These are phyloP conservation scores for Thecocarcelia acutangulata DNA, from an alignment of 2,888 invertebrate species.

Conservation along the genomic window DNA sequence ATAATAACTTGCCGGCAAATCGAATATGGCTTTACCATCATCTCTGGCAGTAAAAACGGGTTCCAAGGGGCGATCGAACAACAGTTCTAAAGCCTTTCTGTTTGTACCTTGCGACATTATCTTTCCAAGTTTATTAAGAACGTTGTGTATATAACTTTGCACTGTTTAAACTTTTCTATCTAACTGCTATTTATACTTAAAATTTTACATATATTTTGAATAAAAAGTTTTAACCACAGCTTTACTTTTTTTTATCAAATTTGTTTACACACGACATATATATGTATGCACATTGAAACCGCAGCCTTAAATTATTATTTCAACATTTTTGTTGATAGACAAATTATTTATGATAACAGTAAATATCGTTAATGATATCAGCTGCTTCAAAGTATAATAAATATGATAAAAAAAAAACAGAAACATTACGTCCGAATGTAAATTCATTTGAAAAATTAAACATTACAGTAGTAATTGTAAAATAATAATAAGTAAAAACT, in stretches of 20 bases:
- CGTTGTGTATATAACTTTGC: not conserved
- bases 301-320: not conserved
- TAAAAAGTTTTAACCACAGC: too few species aligned
- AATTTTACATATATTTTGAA: not conserved
- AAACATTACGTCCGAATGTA: too few species aligned
- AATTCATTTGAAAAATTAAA: too few species aligned
- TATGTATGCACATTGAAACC: constrained; percentile 5
- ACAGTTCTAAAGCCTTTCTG: constrained; percentile 75
- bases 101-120: constrained; percentile 73
- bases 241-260: too few species aligned
- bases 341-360: too few species aligned
- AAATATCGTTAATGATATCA: too few species aligned
- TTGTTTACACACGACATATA: too few species aligned
- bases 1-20: constrained; percentile 78
- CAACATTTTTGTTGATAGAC: not conserved
- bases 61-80: constrained; percentile 80
- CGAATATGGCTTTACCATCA: constrained; percentile 77
- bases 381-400: too few species aligned
- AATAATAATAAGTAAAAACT: too few species aligned
- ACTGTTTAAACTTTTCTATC: not conserved
- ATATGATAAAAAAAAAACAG: too few species aligned
- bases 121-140: not conserved
- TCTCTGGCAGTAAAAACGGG: constrained; percentile 79
- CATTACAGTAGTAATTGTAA: too few species aligned
- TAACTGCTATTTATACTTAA: constrained; percentile 28